These are phyloP conservation scores for Aromia moschata DNA, from an alignment of 2,888 invertebrate species.

Conservation along the genomic window DNA sequence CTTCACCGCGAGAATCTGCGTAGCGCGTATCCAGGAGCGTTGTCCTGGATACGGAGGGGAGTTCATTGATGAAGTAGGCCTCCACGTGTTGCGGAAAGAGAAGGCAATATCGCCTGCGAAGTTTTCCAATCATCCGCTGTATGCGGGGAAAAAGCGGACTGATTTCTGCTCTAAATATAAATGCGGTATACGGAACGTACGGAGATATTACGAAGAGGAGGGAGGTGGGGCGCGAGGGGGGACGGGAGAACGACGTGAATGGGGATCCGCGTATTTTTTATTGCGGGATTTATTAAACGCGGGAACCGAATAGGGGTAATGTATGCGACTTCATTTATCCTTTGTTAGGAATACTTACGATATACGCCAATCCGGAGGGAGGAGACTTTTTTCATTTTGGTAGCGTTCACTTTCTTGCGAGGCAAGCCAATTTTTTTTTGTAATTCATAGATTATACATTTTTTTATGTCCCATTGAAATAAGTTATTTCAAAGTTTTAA, in stretches of 20 bases:
- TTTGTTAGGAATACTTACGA: too few species aligned
- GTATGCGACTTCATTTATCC: too few species aligned
- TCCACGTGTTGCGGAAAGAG: slow-evolving; percentile 13
- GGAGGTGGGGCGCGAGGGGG: not conserved
- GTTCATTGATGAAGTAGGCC: slow-evolving; percentile 25
- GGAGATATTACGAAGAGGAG: not conserved
- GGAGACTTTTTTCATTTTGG: too few species aligned
- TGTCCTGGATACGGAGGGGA: slow-evolving; percentile 23
- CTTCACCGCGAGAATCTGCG: slow-evolving; percentile 8
- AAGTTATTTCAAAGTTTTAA: too few species aligned
- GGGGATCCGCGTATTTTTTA: not conserved
- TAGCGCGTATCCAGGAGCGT: slow-evolving; percentile 26
- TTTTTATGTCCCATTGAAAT: too few species aligned
- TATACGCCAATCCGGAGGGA: too few species aligned
- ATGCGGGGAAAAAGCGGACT: slow-evolving; percentile 13
- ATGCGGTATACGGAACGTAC: not conserved
- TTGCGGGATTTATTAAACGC: not conserved
- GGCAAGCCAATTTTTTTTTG: too few species aligned
- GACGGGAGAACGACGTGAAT: not conserved
- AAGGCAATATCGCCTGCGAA: slow-evolving; percentile 2
- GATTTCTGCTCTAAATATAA: slow-evolving; percentile 9
- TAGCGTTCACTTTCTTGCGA: too few species aligned
- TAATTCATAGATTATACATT: too few species aligned
- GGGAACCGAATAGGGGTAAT: not conserved
- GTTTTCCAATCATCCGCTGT: slow-evolving; percentile 11